Percentiles rank a stretch among this genome's conserved stretches.
Conservation (phyloP, 1,140 invertebrate species). For the Neodiprion virginianus region DNA sequence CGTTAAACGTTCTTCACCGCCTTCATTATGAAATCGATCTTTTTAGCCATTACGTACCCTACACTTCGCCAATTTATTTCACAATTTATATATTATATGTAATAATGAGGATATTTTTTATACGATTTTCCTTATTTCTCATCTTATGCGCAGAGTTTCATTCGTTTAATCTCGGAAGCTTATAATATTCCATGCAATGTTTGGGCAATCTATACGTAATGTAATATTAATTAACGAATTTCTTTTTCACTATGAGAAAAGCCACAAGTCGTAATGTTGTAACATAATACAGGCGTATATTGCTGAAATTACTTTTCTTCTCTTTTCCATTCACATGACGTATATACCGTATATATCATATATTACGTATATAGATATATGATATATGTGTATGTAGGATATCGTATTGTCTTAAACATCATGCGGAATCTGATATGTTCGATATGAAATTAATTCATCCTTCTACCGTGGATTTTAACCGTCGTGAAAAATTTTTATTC, state of each 20-base stretch:
- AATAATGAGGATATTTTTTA: neutral
- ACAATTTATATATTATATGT: neutral
- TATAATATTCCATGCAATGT: neutral
- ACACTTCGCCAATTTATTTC: slow-evolving; percentile 3
- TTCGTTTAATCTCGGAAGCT: neutral
- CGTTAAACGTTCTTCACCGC: neutral
- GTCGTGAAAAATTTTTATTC: too few species aligned
- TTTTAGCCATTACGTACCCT: slow-evolving; percentile 1
- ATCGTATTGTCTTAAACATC: slow-evolving; percentile 1
- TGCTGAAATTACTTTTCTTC: neutral
- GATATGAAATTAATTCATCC: slow-evolving; percentile 1
- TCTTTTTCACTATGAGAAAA: too few species aligned
- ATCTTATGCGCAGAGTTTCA: too few species aligned
- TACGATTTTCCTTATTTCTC: too few species aligned
- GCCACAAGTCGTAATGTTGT: neutral
- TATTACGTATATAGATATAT: too few species aligned
- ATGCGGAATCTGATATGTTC: neutral
- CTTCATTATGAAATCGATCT: neutral
- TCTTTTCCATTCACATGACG: too few species aligned
- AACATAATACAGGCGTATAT: neutral
- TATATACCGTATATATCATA: too few species aligned
- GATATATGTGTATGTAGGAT: neutral
- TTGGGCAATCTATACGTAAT: neutral
- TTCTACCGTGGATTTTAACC: neutral
- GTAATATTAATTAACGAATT: too few species aligned